Evolutionary conservation across 2,888 invertebrate genomes (phyloP).

Genomic region (Drosophila cognata): DNA sequence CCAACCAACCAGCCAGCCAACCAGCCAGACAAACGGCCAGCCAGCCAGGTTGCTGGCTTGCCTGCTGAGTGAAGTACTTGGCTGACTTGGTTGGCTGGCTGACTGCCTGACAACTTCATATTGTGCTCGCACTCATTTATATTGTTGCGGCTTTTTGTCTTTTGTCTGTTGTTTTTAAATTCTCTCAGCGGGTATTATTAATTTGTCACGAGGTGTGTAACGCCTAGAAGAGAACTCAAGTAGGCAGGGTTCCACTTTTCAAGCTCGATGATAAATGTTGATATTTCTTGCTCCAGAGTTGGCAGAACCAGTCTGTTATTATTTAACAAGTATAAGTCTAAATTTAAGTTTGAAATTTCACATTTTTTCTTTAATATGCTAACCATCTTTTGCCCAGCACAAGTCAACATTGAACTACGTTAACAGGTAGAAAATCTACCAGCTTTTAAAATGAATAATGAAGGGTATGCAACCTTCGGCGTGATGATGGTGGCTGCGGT

Average conservation of each 20-base stretch:
- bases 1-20: slow-evolving; percentile 40
- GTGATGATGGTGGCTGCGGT: background rate
- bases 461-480: background rate
- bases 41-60: slow-evolving; percentile 17
- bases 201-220: background rate
- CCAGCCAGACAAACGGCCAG: slow-evolving; percentile 34
- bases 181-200: background rate
- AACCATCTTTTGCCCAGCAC: background rate
- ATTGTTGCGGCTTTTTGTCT: slow-evolving; percentile 48
- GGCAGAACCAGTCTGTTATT: background rate
- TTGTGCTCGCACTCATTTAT: slow-evolving; percentile 68
- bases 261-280: background rate
- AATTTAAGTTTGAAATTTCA: background rate
- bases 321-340: background rate
- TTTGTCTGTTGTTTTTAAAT: slow-evolving; percentile 13
- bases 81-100: slow-evolving; percentile 37
- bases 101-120: slow-evolving; percentile 74
- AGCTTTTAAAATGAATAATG: background rate
- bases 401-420: background rate
- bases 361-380: background rate
- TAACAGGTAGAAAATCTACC: background rate
- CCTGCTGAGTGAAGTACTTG: slow-evolving; percentile 43
- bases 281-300: background rate
- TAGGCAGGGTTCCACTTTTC: background rate
- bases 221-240: background rate